Base-by-base conservation (phyloP, 2,888 invertebrate species). In the Bugulina stolonifera region DNA sequence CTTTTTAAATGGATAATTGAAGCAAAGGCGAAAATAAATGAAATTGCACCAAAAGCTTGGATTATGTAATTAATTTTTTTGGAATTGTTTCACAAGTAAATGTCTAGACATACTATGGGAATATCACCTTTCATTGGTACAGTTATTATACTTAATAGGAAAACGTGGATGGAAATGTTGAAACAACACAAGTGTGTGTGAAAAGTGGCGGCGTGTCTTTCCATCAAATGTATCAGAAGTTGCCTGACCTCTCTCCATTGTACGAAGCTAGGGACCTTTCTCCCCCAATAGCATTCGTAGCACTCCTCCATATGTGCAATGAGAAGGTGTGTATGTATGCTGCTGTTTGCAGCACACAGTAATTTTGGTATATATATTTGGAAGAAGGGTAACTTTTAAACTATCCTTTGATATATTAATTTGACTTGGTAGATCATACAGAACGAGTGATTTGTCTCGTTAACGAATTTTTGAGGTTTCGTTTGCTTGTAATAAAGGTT, bases 281-380 rank as follows among this genome's bases (percentile, higher is more conserved):
- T 80, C 88, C 90, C 34, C 90, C 92, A 0, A 87, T 93, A 72
- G 91, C 92, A 0, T 89, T 93, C 82, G 89, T 92, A 32, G 91
- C 93, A 0, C 86, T 93, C 25, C 86, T 94, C 1, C 93, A 94
- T 86, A 86, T 94, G 77, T 91, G 92, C 1, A 94, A 94, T 81
- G 93, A 94, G 81, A 89, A 90, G 81, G 85, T 83, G 27, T 32
- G 64, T 34, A 55, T 55, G 23, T 23, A 10, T 55, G 23, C n/a
- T n/a, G n/a, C n/a, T n/a, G n/a, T n/a, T n/a, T n/a, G n/a, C n/a
- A n/a, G n/a, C n/a, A n/a, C n/a, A n/a, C n/a, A n/a, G n/a, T n/a
- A n/a, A n/a, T n/a, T n/a, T n/a, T n/a, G n/a, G n/a, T n/a, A n/a
- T n/a, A n/a, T n/a, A n/a, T n/a, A n/a, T n/a, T n/a, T n/a, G n/a